Conservation (phyloP, 2,888 invertebrate genomes). For the Plagodis pulveraria region DNA sequence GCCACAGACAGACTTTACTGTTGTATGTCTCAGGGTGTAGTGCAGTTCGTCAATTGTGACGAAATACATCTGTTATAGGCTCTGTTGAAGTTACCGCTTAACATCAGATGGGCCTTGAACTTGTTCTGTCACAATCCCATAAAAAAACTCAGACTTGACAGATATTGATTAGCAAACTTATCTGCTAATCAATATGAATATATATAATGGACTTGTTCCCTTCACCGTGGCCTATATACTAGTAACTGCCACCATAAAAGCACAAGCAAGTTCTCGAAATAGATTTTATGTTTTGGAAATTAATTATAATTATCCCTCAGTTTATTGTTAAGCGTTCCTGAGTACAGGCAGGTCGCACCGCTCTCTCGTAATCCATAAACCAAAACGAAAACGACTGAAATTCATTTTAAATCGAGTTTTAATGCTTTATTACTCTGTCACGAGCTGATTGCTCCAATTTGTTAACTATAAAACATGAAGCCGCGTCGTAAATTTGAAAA, state of each 20-base stretch:
- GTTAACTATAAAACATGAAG: conserved; percentile 63
- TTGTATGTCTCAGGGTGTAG: too few relatives aligned
- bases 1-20: too few relatives aligned
- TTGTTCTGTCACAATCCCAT: too few relatives aligned
- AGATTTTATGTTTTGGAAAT: conserved; percentile 19
- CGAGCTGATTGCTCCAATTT: conserved; percentile 71
- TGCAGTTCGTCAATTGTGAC: too few relatives aligned
- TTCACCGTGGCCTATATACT: not conserved
- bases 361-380: conserved; percentile 31
- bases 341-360: conserved; percentile 5
- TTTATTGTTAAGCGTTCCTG: conserved; percentile 24
- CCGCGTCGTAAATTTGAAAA: conserved; percentile 59
- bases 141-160: too few relatives aligned
- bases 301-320: conserved; percentile 19
- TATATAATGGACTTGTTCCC: too few relatives aligned
- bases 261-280: conserved; percentile 11
- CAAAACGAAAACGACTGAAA: conserved; percentile 39
- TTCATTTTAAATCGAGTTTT: conserved; percentile 53
- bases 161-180: too few relatives aligned
- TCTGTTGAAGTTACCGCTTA: too few relatives aligned
- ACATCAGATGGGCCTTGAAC: too few relatives aligned
- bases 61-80: too few relatives aligned
- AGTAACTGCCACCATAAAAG: not conserved
- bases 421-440: conserved; percentile 64
- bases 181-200: too few relatives aligned